These are phyloP conservation scores for Chaenodraco wilsoni DNA, from an alignment of 2,797 vertebrate species.

Conservation along the genomic window DNA sequence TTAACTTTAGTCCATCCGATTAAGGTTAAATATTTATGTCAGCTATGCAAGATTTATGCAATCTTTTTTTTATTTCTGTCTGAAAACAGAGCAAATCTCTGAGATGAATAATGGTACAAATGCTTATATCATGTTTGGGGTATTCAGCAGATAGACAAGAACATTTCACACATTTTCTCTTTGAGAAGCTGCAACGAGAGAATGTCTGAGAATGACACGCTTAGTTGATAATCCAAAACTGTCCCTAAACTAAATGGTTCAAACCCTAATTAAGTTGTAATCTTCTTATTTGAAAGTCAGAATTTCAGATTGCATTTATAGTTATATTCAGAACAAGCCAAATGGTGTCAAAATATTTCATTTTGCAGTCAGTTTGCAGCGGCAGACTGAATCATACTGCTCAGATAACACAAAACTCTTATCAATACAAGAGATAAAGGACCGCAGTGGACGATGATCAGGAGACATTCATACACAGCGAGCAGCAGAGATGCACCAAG, in stretches of 20 bases:
- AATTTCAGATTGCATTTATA: slow-evolving; percentile 19
- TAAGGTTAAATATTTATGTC: not conserved
- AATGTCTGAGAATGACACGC: not conserved
- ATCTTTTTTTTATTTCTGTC: not conserved
- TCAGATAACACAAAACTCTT: not conserved
- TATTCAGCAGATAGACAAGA: too few relatives aligned
- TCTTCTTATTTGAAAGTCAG: slow-evolving; percentile 1
- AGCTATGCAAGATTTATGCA: not conserved
- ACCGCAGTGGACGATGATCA: slow-evolving; percentile 12
- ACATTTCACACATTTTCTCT: not conserved
- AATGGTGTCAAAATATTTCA: not conserved
- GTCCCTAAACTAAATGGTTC: not conserved
- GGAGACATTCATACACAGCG: slow-evolving; percentile 17
- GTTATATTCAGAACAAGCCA: slow-evolving; percentile 16
- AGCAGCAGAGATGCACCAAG: slow-evolving; percentile 19
- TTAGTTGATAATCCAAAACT: not conserved
- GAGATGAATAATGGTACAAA: too few relatives aligned
- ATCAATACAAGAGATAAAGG: slow-evolving; percentile 35
- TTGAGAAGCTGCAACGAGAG: not conserved
- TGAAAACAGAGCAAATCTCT: too few relatives aligned
- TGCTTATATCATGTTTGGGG: too few relatives aligned
- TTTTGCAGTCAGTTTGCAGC: not conserved
- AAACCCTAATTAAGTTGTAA: slow-evolving; percentile 20
- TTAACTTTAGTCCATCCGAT: not conserved
- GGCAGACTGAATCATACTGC: slow-evolving; percentile 23